Base-by-base conservation (phyloP, 2,113 vertebrate genomes). In the Petrocephalus microphthalmus region DNA sequence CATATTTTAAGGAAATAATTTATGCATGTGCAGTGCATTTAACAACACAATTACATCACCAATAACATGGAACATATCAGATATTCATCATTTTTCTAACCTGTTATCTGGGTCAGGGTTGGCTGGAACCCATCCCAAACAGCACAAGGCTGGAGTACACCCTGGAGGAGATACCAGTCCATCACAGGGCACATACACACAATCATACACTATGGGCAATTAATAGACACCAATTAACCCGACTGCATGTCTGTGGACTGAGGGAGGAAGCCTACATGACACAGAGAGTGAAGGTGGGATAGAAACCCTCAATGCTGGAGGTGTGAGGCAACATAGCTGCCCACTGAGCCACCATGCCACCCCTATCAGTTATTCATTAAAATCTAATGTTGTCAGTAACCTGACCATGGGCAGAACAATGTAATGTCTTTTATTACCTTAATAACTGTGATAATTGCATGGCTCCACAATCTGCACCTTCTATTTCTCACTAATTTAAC, bases 401-500 rank as follows among this genome's bases (percentile, higher is more conserved):
- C 45, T 83, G 81, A 8, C 81, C 81, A 83, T 83, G 19, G 7
- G 20, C 22, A 49, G 81, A 83, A 83, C 42, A 83, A 37, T 83
- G 33, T 47, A n/a, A 49, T 19, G 17, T 81, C 29, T 45, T 42
- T 81, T 81, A 81, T 81, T 81, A 42, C 19, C 19, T 81, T 42
- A 81, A 81, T 15, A 81, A 37, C 74, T 81, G 37, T 83, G 81
- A 49, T 83, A 45, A 83, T 51, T 49, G 45, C 42, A 83, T 49
- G 81, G 17, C 37, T 49, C 42, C 5, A n/a, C 19, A 49, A 49
- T 45, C 81, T 47, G 81, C 45, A 83, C 10, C 45, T 83, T 49
- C 60, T 67, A 67, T 67, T 54, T 67, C 81, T 83, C 19, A 20
- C 81, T 47, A 19, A 49, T 83, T 83, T 83, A 83, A 83, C 81